These are phyloP conservation scores for Plutomurus gul DNA, from an alignment of 1,140 invertebrate genomes.

Conservation along the genomic window DNA sequence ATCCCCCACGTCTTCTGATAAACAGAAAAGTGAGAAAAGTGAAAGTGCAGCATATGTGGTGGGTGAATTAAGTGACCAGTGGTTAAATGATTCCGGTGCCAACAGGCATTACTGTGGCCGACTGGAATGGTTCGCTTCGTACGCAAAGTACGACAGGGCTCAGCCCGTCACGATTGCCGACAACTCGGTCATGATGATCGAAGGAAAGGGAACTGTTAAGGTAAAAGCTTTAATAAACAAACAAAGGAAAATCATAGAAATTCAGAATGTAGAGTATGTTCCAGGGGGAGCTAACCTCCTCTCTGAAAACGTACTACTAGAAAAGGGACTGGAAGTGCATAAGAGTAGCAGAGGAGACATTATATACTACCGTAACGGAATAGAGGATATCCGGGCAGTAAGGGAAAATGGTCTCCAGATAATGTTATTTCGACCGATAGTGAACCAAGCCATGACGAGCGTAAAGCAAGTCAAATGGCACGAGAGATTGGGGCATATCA, in stretches of 20 bases:
- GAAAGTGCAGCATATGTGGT: not conserved
- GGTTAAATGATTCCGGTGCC: constrained; percentile 40
- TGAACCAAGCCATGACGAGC: not conserved
- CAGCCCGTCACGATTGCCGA: not conserved
- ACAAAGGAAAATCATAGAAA: not conserved
- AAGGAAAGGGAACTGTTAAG: constrained; percentile 24
- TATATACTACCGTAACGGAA: not conserved
- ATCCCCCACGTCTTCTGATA: not conserved
- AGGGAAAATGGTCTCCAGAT: not conserved
- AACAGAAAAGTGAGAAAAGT: not conserved
- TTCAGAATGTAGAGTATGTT: constrained; percentile 22
- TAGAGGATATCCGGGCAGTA: not conserved
- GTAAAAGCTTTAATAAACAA: not conserved
- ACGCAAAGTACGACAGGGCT: constrained; percentile 21
- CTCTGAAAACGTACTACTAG: constrained; percentile 30
- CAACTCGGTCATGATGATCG: not conserved
- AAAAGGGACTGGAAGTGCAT: not conserved
- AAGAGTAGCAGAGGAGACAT: not conserved
- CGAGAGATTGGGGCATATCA: not conserved
- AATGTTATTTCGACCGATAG: not conserved
- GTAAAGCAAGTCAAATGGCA: not conserved
- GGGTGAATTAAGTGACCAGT: not conserved
- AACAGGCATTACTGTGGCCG: constrained; percentile 34
- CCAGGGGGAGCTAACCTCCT: constrained; percentile 22
- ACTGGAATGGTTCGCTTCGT: constrained; percentile 35